Evolutionary conservation across 2,113 vertebrate genomes (phyloP), one percentile per base, ranked within the genome.

Genomic region (Carassius gibelio): DNA sequence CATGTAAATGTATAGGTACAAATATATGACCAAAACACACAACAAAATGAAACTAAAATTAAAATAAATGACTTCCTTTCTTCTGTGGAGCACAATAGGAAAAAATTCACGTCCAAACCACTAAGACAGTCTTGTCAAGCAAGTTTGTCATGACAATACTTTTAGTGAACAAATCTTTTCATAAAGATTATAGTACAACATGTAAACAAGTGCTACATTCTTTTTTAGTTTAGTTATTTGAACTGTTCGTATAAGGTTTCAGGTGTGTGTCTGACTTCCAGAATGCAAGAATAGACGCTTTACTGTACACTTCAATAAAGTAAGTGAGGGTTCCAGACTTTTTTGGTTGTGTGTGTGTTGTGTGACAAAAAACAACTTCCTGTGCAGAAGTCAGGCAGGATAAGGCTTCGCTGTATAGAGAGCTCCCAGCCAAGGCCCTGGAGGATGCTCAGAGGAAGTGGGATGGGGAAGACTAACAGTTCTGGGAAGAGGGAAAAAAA

Each of bases 331-430:
- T 90, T 91, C 90, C 78, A 76, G 76, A 71, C 61, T 75, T 59
- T 84, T 50, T 82, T 26, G 45, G 57, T 26, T 59, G 66, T 72
- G 71, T 91, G 81, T 45, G 72, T 36, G 72, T 36, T 34, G 14
- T 59, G 57, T 87, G 92, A 91, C 89, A 72, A 52, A 69, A 71
- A 81, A 48, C 79, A 77, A 1, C 82, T 94, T 94, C 92, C 93
- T 89, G n/a, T 48, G 86, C 88, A 0, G 82, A 69, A 15, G 9
- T 17, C 83, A 88, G 87, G 69, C 88, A 84, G 86, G 86, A 89
- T 87, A 90, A 82, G 0, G 9, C 4, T 45, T 87, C 55, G 79
- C 62, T 87, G 81, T 86, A 45, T 81, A 80, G 0, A 17, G 86
- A 75, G 87, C 83, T 3, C 0, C 69, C 83, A 8, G 61, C 85